Evolutionary conservation across 2,797 vertebrate species (phyloP).

Genomic region (Xenentodon cancila): DNA sequence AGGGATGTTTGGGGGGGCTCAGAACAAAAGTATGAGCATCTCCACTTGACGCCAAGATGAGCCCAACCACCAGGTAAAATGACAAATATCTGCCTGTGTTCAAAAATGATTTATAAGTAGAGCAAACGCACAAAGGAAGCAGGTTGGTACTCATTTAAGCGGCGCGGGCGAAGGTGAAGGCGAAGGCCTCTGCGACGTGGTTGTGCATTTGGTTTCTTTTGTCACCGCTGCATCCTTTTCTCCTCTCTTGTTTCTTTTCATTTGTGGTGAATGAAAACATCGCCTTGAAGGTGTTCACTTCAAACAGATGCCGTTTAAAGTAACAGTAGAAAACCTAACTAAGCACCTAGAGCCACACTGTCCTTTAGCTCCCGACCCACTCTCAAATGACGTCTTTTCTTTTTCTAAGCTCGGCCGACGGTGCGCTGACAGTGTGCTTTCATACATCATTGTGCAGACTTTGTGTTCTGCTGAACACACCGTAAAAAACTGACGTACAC

Average conservation of each 20-base stretch:
- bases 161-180: slow-evolving; percentile 38
- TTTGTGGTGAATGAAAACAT: slow-evolving; percentile 57
- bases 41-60: slow-evolving; percentile 47
- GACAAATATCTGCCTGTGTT: slow-evolving; percentile 40
- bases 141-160: slow-evolving; percentile 55
- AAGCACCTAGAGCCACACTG: slow-evolving; percentile 46
- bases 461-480: slow-evolving; percentile 26
- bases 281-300: slow-evolving; percentile 75
- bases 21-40: slow-evolving; percentile 38
- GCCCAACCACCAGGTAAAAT: slow-evolving; percentile 60
- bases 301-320: slow-evolving; percentile 44
- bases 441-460: slow-evolving; percentile 6
- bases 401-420: slow-evolving; percentile 26
- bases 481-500: slow-evolving; percentile 12
- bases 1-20: slow-evolving; percentile 31
- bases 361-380: slow-evolving; percentile 44
- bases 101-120: slow-evolving; percentile 53
- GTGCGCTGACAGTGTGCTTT: slow-evolving; percentile 13
- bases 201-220: slow-evolving; percentile 43
- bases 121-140: slow-evolving; percentile 49
- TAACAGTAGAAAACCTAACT: slow-evolving; percentile 62
- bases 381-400: slow-evolving; percentile 18
- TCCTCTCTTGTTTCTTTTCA: slow-evolving; percentile 51
- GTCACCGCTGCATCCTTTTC: slow-evolving; percentile 45
- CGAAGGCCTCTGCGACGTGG: slow-evolving; percentile 22